Conservation (phyloP, 2,888 invertebrate species). For the Barypeithes pellucidus region DNA sequence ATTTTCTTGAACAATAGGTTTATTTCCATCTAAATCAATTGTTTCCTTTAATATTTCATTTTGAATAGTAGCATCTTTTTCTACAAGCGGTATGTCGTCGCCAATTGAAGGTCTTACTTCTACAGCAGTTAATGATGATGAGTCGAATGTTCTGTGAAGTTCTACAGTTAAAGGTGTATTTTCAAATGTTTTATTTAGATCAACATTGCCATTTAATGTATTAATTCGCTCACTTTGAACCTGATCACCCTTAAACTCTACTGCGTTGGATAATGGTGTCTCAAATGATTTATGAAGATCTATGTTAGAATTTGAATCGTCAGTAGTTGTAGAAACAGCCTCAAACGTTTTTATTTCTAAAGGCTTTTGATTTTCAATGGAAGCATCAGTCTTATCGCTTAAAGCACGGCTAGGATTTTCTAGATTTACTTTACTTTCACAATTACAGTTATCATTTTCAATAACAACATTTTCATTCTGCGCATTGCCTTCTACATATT, state of each 20-base stretch:
- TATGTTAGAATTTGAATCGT: not conserved
- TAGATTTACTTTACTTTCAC: not conserved
- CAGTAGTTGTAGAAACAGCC: not conserved
- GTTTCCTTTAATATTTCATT: too few species aligned
- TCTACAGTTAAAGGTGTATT: too few species aligned
- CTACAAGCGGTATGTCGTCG: too few species aligned
- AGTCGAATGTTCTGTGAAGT: too few species aligned
- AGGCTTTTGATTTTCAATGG: too few species aligned
- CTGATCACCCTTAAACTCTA: not conserved
- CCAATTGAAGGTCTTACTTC: not conserved
- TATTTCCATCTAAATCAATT: too few species aligned
- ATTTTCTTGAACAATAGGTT: too few species aligned
- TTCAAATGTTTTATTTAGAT: constrained; percentile 1
- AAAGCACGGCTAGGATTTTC: not conserved
- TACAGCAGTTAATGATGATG: not conserved
- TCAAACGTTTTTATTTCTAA: too few species aligned
- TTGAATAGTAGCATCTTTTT: too few species aligned
- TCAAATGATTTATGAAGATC: not conserved
- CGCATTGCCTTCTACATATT: not conserved
- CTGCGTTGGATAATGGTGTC: not conserved
- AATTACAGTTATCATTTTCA: not conserved
- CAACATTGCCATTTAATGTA: not conserved
- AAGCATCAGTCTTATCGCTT: not conserved
- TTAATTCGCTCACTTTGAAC: not conserved
- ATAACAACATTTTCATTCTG: not conserved